phyloP scores from a whole-genome alignment of 2,888 invertebrate species.

The Lepidocyrtinus sp. region DNA sequence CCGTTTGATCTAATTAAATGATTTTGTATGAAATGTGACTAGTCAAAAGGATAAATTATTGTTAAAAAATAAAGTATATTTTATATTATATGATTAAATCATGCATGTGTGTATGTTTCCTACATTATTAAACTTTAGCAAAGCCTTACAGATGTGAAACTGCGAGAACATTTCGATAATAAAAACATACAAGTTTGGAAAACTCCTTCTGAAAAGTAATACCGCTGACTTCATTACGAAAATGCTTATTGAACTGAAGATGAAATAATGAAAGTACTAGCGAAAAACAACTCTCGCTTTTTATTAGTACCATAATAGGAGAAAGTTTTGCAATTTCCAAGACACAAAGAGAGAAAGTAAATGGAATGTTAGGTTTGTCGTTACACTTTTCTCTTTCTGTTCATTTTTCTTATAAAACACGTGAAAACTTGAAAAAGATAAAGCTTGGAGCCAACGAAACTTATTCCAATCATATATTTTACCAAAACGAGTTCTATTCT shows the following conservation, averaged over 20 bases:
- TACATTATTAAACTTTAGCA: too few relatives aligned
- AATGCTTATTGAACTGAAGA: constrained; percentile 29
- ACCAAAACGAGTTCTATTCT: background rate
- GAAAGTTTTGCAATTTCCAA: constrained; percentile 43
- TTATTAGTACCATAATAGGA: constrained; percentile 2
- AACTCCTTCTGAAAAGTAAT: background rate
- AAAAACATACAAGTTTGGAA: background rate
- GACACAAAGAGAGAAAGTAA: constrained; percentile 11
- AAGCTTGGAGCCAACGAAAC: constrained; percentile 50
- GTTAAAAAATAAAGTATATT: too few relatives aligned
- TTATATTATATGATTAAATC: too few relatives aligned
- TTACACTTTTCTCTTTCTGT: background rate
- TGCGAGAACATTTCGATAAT: constrained; percentile 41
- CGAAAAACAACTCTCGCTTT: constrained; percentile 18
- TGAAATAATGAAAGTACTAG: constrained; percentile 16
- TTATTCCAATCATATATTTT: constrained; percentile 51
- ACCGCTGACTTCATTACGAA: constrained; percentile 28
- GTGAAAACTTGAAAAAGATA: constrained; percentile 26
- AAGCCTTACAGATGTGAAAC: too few relatives aligned
- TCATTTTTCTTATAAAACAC: background rate
- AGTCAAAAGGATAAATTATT: too few relatives aligned
- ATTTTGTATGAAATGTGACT: too few relatives aligned
- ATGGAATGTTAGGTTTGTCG: background rate
- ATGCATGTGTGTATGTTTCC: too few relatives aligned
- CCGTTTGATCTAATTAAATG: too few relatives aligned